Evolutionary conservation across 2,888 invertebrate genomes (phyloP).

Genomic region (Laspeyria flexula): DNA sequence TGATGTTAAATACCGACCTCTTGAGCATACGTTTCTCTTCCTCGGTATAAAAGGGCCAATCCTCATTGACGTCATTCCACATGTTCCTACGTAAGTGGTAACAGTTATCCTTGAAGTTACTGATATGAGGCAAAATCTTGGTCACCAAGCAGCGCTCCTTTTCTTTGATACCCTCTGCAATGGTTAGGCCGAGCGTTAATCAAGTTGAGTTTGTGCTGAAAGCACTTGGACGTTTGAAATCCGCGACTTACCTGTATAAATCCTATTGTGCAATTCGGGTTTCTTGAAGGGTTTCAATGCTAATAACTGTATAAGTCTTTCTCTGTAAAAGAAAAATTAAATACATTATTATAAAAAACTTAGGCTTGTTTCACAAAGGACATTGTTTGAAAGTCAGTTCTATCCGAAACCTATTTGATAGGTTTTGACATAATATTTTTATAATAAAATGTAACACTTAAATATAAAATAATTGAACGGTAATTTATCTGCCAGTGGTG

Average conservation of each 20-base stretch:
- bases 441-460: too few relatives aligned
- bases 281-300: constrained; percentile 97
- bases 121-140: constrained; percentile 92
- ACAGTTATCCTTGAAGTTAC: constrained; percentile 94
- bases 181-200: constrained; percentile 55
- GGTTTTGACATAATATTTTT: too few relatives aligned
- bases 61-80: constrained; percentile 97
- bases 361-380: too few relatives aligned
- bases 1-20: constrained; percentile 81
- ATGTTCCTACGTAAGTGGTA: constrained; percentile 94
- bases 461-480: too few relatives aligned
- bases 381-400: too few relatives aligned
- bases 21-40: constrained; percentile 95
- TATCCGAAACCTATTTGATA: too few relatives aligned
- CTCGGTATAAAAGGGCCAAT: constrained; percentile 97
- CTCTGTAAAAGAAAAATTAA: constrained; percentile 88
- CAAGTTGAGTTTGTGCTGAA: constrained; percentile 37
- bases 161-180: constrained; percentile 94
- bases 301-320: constrained; percentile 97
- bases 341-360: constrained; percentile 20
- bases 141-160: constrained; percentile 92
- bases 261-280: constrained; percentile 93
- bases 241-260: constrained; percentile 90
- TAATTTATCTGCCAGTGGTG: too few relatives aligned
- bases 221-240: constrained; percentile 22